A percentile compares a stretch with the other conserved stretches of the same genome.
Conservation (phyloP, 2,888 invertebrate genomes). For the Scaptomyza cyrtandrae region DNA sequence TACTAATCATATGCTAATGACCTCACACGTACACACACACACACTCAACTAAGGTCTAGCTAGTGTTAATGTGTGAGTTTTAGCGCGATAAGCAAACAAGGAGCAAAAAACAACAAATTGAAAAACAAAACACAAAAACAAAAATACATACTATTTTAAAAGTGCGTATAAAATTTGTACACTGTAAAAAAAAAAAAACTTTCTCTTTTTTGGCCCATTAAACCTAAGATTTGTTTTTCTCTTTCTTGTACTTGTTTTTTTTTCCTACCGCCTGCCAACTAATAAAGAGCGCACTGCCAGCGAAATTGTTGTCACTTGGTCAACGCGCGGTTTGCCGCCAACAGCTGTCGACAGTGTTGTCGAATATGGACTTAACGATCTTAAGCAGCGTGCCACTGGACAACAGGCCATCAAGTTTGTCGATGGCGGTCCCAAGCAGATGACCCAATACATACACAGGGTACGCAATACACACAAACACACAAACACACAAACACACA, state of each 20-base stretch:
- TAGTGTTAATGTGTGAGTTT: not conserved
- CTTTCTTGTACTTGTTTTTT: conserved; percentile 46
- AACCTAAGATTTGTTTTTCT: conserved; percentile 43
- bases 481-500: not conserved
- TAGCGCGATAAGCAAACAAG: conserved; percentile 32
- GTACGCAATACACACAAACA: conserved; percentile 84
- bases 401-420: conserved; percentile 87
- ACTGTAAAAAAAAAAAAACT: conserved; percentile 6
- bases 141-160: not conserved
- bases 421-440: conserved; percentile 89
- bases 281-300: conserved; percentile 86
- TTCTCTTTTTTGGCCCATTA: conserved; percentile 18
- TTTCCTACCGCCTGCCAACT: conserved; percentile 6
- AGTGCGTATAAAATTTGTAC: conserved; percentile 13
- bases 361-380: conserved; percentile 89
- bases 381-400: conserved; percentile 86
- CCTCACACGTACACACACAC: conserved; percentile 15
- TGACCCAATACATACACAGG: conserved; percentile 91
- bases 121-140: conserved; percentile 22
- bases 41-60: conserved; percentile 5
- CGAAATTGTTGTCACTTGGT: conserved; percentile 93
- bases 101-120: conserved; percentile 32
- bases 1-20: conserved; percentile 19
- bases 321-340: conserved; percentile 89
- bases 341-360: conserved; percentile 86